Percentiles rank a stretch among this genome's conserved stretches.
Evolutionary conservation across 2,888 invertebrate species (phyloP).

Genomic region (Cacoxenus indagator): DNA sequence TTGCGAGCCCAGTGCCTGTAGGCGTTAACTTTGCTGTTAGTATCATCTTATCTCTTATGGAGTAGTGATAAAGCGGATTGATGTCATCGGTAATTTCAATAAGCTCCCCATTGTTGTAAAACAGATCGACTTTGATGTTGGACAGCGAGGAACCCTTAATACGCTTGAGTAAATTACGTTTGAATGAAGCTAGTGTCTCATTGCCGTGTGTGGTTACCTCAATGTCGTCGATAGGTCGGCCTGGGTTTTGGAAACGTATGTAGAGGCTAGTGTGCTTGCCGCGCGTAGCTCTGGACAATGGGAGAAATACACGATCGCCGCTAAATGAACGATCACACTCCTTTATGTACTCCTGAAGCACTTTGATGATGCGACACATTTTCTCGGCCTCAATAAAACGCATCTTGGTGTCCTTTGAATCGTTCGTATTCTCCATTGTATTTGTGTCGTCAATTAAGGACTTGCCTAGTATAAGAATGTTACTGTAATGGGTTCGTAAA

Average conservation of each 20-base stretch:
- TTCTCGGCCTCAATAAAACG: constrained; percentile 78
- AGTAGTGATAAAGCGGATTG: constrained; percentile 87
- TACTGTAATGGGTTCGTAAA: constrained; percentile 87
- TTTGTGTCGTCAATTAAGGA: constrained; percentile 41
- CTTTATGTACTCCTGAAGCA: constrained; percentile 93
- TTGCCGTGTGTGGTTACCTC: constrained; percentile 95
- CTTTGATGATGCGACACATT: constrained; percentile 94
- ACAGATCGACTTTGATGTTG: constrained; percentile 91
- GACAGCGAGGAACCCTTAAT: constrained; percentile 73
- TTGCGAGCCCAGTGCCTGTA: constrained; percentile 79
- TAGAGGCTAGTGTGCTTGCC: constrained; percentile 91
- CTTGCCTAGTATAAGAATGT: constrained; percentile 74
- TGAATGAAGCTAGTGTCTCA: constrained; percentile 89
- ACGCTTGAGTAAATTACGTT: constrained; percentile 79
- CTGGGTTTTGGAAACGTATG: constrained; percentile 89
- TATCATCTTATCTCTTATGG: constrained; percentile 81
- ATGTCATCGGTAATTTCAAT: constrained; percentile 90
- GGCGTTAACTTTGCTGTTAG: constrained; percentile 85
- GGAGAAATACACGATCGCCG: constrained; percentile 90
- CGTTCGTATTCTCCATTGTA: constrained; percentile 40
- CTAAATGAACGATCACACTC: constrained; percentile 93
- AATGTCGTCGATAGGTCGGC: constrained; percentile 90
- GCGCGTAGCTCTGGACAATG: constrained; percentile 86
- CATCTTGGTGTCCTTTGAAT: constrained; percentile 67
- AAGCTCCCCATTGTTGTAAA: constrained; percentile 85